Base-by-base conservation (phyloP, 1,140 invertebrate genomes). In the Spodoptera frugiperda region DNA sequence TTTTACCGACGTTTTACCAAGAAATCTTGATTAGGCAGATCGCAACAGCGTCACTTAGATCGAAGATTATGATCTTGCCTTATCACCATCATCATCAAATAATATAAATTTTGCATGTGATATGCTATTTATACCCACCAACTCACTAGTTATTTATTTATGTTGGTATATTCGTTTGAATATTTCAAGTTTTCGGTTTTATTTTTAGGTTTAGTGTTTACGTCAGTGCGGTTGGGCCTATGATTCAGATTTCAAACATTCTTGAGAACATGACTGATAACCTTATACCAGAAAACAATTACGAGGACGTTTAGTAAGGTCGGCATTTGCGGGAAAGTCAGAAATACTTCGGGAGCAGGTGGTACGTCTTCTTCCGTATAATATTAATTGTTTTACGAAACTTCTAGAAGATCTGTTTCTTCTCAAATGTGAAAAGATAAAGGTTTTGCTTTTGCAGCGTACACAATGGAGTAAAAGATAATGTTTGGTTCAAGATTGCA, bases 1-100 rank as follows among this genome's bases (percentile, higher is more conserved):
- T 39, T 39, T 39, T 39, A 39, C 33, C 6, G 8, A 39, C 33
- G 25, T 63, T 63, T 63, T 63, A 63, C 59, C 11, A 17, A n/a
- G 59, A 63, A 63, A 44, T 63, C 33, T 44, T 11, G 33, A 63
- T 63, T 44, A 63, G 59, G n/a, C 59, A 44, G 59, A 63, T 63
- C 44, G 59, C 39, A 12, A 44, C 19, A 14, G 54, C 59, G 33
- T 44, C 33, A 17, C 11, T 44, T 8, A 57, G 54, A 57, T 21
- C 51, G 30, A 57, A 10, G 55, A 59, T 59, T n/a, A 30, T 15
- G 59, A 63, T 63, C 17, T 63, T 39, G 59, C n/a, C 10, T 44
- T 63, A n/a, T 63, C 44, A 25, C 25, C 25, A 44, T 39, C 33
- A 44, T 39, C 33, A 19, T 44, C 33, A 39, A 63, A 44, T 15